phyloP scores from a whole-genome alignment of 2,113 vertebrate genomes.

The Rattus norvegicus region DNA sequence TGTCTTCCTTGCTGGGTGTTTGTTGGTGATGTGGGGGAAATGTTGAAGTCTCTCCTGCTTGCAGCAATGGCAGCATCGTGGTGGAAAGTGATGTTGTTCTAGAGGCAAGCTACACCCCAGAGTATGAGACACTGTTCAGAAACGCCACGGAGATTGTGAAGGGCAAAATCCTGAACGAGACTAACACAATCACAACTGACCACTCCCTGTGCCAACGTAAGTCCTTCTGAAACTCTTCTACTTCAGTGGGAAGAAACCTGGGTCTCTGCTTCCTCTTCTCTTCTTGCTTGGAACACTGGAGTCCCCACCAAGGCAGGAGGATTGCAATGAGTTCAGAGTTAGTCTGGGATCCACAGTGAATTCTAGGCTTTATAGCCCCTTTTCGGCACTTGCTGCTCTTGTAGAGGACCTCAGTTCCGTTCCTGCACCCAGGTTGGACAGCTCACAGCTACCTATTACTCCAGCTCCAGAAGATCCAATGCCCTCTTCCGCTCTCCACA shows the following conservation, averaged over 20 bases:
- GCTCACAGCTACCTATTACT: neutral
- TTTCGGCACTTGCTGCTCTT: neutral
- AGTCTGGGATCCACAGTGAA: neutral
- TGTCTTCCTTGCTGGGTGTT: neutral
- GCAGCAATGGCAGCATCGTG: constrained; percentile 41
- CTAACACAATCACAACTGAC: accelerated
- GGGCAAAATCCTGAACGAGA: constrained; percentile 35
- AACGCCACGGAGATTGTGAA: neutral
- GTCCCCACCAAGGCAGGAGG: neutral
- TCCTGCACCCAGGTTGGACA: neutral
- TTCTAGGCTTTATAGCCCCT: neutral
- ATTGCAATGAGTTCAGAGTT: neutral
- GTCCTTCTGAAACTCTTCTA: neutral
- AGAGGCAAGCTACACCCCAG: neutral
- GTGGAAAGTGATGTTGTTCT: neutral
- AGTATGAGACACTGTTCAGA: neutral
- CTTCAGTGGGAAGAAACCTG: neutral
- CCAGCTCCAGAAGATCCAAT: neutral
- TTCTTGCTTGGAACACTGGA: neutral
- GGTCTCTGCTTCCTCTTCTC: neutral
- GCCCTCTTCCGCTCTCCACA: neutral
- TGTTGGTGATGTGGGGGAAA: neutral
- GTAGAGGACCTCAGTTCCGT: neutral
- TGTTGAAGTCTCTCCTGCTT: neutral
- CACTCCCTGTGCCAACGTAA: neutral